Evolutionary conservation across 1,140 invertebrate species (phyloP).

Genomic region (Mesaphorura yosii): DNA sequence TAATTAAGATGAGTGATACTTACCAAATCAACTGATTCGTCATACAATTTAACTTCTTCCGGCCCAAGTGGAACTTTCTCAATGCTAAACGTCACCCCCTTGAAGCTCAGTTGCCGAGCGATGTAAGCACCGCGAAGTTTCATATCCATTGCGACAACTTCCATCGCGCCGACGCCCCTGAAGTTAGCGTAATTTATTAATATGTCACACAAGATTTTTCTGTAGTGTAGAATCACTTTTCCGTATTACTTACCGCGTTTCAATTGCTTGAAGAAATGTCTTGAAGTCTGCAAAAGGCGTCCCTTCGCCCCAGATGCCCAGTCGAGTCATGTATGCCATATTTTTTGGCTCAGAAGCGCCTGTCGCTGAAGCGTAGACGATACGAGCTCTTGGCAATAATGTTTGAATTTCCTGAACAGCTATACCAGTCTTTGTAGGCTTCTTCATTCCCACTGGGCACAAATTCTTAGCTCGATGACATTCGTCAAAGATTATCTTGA

Average conservation of each 20-base stretch:
- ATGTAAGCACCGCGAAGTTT: slow-evolving; percentile 98
- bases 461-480: slow-evolving; percentile 99
- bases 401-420: slow-evolving; percentile 94
- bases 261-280: slow-evolving; percentile 92
- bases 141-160: slow-evolving; percentile 99
- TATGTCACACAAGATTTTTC: too few relatives aligned
- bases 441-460: slow-evolving; percentile 84
- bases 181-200: too few relatives aligned
- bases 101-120: slow-evolving; percentile 92
- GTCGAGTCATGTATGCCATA: slow-evolving; percentile 98
- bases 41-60: slow-evolving; percentile 82
- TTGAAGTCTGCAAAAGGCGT: slow-evolving; percentile 88
- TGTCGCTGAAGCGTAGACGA: slow-evolving; percentile 97
- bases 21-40: slow-evolving; percentile 80
- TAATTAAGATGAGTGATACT: slow-evolving; percentile 33
- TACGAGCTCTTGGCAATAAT: slow-evolving; percentile 79
- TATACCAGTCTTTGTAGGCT: slow-evolving; percentile 72
- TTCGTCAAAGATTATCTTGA: slow-evolving; percentile 90
- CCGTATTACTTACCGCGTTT: slow-evolving; percentile 56
- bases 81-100: slow-evolving; percentile 89
- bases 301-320: slow-evolving; percentile 95
- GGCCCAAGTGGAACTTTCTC: slow-evolving; percentile 84
- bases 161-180: slow-evolving; percentile 97
- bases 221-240: too few relatives aligned
- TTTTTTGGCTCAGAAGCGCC: slow-evolving; percentile 95